Evolutionary conservation across 2,797 vertebrate genomes (phyloP), one percentile per base, ranked within the genome.

Genomic region (Sebastes kiyomatsui): DNA sequence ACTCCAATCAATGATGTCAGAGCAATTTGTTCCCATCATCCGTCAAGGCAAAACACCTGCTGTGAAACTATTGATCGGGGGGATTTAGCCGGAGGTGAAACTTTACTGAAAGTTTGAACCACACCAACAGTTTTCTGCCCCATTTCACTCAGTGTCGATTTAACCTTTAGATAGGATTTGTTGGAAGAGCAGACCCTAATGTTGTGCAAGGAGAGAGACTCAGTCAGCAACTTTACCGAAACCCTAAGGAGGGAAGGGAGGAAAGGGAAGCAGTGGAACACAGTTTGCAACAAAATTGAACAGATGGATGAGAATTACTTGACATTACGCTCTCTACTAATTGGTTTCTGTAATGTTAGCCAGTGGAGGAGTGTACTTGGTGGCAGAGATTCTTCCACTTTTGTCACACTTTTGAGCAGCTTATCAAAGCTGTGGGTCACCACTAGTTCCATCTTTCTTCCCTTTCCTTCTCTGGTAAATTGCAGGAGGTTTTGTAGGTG

Each of bases 21-120:
- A 54, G 67, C 38, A 25, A 6, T 35, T 22, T n/a, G 33, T 35
- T 65, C 18, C 18, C 25, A 35, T 80, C 66, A 30, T 67, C 55
- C 10, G 20, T 84, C 68, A 16, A 20, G 4, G 54, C 22, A 35
- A 60, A 82, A 27, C 33, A 23, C 64, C 60, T 67, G 68, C 81
- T 66, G 80, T 33, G 59, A 35, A 8, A 4, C 18, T 52, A 64
- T 83, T 6, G 80, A 82, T 78, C 3, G 0, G 14, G 35, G 46
- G 0, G 46, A 7, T 77, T 85, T 55, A 49, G 28, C 49, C 22
- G 18, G 27, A 71, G 73, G 67, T 65, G 58, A 68, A 79, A 61
- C 62, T 30, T 62, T 1, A 30, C 49, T 23, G 25, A 54, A 16
- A 54, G 69, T 52, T 35, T 66, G 30, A 61, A 62, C 56, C 4